Percentiles rank a stretch among this genome's conserved stretches.
Conservation (phyloP, 2,113 vertebrate species). For the Dendrocopos noguchii region DNA sequence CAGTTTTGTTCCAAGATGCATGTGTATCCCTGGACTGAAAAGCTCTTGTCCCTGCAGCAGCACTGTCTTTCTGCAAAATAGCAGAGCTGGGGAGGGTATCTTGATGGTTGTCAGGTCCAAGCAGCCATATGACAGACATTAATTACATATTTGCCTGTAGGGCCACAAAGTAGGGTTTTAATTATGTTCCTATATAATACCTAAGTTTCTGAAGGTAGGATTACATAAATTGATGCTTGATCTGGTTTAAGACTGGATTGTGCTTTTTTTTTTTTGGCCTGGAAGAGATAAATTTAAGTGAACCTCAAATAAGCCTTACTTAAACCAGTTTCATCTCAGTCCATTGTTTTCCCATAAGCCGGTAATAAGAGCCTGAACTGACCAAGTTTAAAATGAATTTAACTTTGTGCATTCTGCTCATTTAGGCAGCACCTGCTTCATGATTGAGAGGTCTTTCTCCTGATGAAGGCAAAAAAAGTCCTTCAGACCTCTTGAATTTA, state of each 20-base stretch:
- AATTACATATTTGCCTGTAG: neutral
- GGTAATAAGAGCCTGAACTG: neutral
- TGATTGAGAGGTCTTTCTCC: neutral
- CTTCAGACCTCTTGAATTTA: neutral
- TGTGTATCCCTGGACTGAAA: fast-evolving
- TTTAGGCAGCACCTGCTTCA: neutral
- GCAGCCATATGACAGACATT: fast-evolving
- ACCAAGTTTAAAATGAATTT: neutral
- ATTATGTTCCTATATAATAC: fast-evolving
- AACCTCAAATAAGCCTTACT: neutral
- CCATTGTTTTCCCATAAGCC: neutral
- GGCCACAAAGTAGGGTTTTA: neutral
- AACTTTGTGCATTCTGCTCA: neutral
- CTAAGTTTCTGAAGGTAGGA: neutral
- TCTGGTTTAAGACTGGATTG: neutral
- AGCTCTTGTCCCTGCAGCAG: fast-evolving
- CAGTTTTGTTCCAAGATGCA: fast-evolving
- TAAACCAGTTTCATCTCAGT: neutral
- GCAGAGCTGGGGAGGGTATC: neutral
- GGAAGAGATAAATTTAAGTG: neutral
- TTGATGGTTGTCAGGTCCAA: neutral
- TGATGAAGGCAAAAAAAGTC: neutral
- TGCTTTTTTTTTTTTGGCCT: neutral
- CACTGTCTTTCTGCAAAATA: neutral
- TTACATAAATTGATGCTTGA: neutral